Percentiles rank a stretch among this genome's conserved stretches.
phyloP scores from a whole-genome alignment of 2,113 vertebrate species.

The Burhinus bistriatus region DNA sequence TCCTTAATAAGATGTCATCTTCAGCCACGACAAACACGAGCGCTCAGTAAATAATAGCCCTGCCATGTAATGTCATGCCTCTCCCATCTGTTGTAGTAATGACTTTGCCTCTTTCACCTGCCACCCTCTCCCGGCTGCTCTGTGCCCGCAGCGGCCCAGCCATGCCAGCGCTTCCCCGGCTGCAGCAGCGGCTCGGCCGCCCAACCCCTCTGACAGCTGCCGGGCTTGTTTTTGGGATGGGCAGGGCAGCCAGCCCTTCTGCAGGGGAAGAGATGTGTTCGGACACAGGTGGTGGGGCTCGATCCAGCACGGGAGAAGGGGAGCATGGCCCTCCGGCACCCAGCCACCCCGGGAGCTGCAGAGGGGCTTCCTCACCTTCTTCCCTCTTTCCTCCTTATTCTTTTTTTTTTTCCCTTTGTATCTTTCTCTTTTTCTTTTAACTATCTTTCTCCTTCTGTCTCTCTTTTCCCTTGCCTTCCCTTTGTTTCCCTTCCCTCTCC shows the following conservation, averaged over 20 bases:
- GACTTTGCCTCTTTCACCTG: slow-evolving; percentile 53
- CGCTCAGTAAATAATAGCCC: slow-evolving; percentile 63
- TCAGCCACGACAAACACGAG: slow-evolving; percentile 66
- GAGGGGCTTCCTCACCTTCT: background rate
- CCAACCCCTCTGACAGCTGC: background rate
- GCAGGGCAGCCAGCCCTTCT: background rate
- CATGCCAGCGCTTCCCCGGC: background rate
- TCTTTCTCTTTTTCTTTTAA: background rate
- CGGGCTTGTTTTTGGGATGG: background rate
- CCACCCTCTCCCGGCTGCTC: slow-evolving; percentile 41
- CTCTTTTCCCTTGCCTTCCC: no score
- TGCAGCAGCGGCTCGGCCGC: background rate
- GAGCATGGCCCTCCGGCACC: rapidly evolving
- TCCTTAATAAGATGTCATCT: slow-evolving; percentile 74
- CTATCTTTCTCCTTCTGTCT: background rate
- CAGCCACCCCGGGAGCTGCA: rapidly evolving
- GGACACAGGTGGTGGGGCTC: background rate
- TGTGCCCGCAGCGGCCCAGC: rapidly evolving
- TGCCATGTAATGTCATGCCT: slow-evolving; percentile 59
- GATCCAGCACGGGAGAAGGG: rapidly evolving
- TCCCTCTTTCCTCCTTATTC: background rate
- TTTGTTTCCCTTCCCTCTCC: no score
- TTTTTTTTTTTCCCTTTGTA: background rate
- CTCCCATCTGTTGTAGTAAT: slow-evolving; percentile 67
- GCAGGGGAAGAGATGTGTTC: background rate